Evolutionary conservation across 2,888 invertebrate genomes (phyloP).

Genomic region (Platycnemis pennipes): DNA sequence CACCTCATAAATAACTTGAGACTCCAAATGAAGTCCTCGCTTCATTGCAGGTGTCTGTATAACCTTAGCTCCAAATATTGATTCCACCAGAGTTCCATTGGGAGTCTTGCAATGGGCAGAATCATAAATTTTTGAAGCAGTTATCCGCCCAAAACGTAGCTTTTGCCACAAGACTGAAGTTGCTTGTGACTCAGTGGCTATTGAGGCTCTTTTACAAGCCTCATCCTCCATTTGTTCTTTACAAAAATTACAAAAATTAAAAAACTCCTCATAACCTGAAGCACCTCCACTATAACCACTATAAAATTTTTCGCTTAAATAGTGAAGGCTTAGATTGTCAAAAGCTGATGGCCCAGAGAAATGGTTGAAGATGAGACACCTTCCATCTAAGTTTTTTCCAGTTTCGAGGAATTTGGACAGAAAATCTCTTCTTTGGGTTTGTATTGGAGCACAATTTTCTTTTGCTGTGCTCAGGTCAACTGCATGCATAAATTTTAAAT

Average conservation of each 20-base stretch:
- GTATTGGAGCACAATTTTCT: not conserved
- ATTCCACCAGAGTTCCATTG: no score
- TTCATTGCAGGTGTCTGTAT: no score
- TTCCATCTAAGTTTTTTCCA: not conserved
- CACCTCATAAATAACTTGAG: no score
- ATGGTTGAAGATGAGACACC: not conserved
- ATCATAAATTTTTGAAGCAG: no score
- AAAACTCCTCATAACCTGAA: not conserved
- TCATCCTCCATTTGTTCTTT: not conserved
- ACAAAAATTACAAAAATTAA: not conserved
- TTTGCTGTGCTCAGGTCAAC: not conserved
- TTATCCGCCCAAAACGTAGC: no score
- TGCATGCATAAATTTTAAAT: not conserved
- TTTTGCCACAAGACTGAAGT: no score
- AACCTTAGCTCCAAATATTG: no score
- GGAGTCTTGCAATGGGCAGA: no score
- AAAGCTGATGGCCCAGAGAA: not conserved
- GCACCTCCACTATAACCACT: not conserved
- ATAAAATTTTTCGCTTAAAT: not conserved
- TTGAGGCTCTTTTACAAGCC: not conserved
- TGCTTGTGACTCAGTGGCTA: no score
- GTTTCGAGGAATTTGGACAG: not conserved
- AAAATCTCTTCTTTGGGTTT: not conserved
- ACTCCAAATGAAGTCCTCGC: no score
- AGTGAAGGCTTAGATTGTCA: not conserved